Conservation (phyloP, 2,113 vertebrate species). For the Sorex araneus region DNA sequence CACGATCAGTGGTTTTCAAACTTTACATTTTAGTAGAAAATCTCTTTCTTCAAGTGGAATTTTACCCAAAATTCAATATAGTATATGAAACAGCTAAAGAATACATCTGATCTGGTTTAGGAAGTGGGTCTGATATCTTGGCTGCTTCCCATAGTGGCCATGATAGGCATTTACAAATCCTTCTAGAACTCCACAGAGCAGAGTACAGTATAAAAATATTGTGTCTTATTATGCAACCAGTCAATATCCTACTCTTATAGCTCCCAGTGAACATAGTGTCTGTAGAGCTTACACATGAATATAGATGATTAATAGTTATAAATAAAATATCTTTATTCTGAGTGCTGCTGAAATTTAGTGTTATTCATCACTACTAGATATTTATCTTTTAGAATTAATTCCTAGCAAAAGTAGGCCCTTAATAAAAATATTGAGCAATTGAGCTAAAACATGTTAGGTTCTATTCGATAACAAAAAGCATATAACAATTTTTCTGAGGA, state of each 20-base stretch:
- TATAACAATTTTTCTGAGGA: not conserved
- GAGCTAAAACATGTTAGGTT: not conserved
- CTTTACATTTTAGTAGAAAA: conserved; percentile 64
- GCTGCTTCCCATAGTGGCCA: conserved; percentile 24
- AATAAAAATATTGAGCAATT: not conserved
- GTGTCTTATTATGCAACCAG: not conserved
- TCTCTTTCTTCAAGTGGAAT: conserved; percentile 59
- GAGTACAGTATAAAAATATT: not conserved
- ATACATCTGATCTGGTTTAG: conserved; percentile 59
- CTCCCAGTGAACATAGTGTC: not conserved
- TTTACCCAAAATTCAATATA: conserved; percentile 49
- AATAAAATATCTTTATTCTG: not conserved
- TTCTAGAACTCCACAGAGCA: not conserved
- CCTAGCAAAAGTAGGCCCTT: not conserved
- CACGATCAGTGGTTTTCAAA: conserved; percentile 63
- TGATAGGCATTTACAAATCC: not conserved
- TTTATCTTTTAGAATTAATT: not conserved
- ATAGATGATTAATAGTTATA: not conserved
- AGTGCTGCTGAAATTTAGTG: not conserved
- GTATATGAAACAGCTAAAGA: conserved; percentile 44
- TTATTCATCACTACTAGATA: not conserved
- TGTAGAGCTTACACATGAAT: not conserved
- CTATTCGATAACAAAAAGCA: conserved; percentile 30
- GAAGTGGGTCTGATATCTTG: conserved; percentile 54
- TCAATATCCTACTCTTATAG: not conserved